A percentile compares a stretch with the other conserved stretches of the same genome.
Conservation (phyloP, 2,113 vertebrate species). For the Corvus moneduloides region DNA sequence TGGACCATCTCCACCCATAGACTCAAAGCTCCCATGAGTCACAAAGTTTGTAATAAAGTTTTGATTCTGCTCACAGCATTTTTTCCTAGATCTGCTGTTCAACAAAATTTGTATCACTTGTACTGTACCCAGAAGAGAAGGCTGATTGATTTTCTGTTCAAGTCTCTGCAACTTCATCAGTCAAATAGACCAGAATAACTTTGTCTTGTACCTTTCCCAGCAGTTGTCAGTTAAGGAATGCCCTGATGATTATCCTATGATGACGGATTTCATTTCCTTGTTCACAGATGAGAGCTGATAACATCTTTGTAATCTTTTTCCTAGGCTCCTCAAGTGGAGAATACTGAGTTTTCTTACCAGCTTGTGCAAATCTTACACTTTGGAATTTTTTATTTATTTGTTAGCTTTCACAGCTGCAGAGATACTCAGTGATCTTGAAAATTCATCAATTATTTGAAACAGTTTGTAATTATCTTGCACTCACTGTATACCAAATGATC, state of each 20-base stretch:
- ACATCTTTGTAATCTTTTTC: background rate
- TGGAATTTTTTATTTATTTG: background rate
- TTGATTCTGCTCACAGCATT: background rate
- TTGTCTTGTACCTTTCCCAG: background rate
- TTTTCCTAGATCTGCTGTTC: background rate
- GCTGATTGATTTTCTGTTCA: background rate
- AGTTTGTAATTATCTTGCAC: background rate
- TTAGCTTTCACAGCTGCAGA: background rate
- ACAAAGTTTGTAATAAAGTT: background rate
- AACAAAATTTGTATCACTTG: background rate
- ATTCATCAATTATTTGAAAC: background rate
- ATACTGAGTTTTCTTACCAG: background rate
- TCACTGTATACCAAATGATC: background rate
- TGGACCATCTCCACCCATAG: background rate
- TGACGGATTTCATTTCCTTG: background rate
- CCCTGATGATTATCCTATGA: background rate
- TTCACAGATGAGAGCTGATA: background rate
- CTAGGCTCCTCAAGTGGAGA: background rate
- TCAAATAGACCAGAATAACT: background rate
- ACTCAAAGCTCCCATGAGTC: background rate
- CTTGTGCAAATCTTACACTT: background rate
- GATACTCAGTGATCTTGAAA: background rate
- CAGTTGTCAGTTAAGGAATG: background rate
- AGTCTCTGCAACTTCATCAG: background rate
- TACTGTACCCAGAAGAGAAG: background rate